Percentiles rank a stretch among this genome's conserved stretches.
Conservation (phyloP, 37 sponge, comb jelly and placozoan species). For the Aphrocallistes beatrix region DNA sequence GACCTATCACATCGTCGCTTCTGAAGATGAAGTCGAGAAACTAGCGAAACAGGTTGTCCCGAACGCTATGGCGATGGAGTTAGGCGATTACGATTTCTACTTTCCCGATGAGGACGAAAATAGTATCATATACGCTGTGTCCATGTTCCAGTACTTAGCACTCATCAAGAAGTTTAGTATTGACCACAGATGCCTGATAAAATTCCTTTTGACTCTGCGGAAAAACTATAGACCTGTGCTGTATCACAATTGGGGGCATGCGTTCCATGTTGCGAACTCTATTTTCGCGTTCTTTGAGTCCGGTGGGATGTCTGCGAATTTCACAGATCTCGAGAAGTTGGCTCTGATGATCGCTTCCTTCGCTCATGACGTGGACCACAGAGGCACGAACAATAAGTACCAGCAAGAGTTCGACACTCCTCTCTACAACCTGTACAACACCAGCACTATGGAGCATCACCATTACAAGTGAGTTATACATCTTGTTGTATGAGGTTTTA, state of each 20-base stretch:
- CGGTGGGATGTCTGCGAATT: neutral
- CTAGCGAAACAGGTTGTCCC: neutral
- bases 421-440: slow-evolving; percentile 72
- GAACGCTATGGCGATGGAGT: neutral
- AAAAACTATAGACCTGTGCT: slow-evolving; percentile 47
- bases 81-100: neutral
- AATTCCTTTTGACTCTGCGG: slow-evolving; percentile 32
- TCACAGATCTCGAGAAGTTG: slow-evolving; percentile 38
- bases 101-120: neutral
- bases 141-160: neutral
- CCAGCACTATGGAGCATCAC: slow-evolving; percentile 90
- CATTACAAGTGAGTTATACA: slow-evolving; percentile 37
- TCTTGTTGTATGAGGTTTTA: no score
- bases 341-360: slow-evolving; percentile 10
- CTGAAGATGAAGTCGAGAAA: neutral
- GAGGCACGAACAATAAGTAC: neutral
- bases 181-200: slow-evolving; percentile 2
- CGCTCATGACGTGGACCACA: slow-evolving; percentile 18
- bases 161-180: slow-evolving; percentile 17
- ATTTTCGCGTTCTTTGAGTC: slow-evolving; percentile 39
- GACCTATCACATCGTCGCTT: neutral
- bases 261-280: slow-evolving; percentile 53
- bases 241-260: slow-evolving; percentile 80
- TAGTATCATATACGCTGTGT: neutral
- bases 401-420: slow-evolving; percentile 30